Base-by-base conservation (phyloP, 2,888 invertebrate species). In the Chirona hameri region DNA sequence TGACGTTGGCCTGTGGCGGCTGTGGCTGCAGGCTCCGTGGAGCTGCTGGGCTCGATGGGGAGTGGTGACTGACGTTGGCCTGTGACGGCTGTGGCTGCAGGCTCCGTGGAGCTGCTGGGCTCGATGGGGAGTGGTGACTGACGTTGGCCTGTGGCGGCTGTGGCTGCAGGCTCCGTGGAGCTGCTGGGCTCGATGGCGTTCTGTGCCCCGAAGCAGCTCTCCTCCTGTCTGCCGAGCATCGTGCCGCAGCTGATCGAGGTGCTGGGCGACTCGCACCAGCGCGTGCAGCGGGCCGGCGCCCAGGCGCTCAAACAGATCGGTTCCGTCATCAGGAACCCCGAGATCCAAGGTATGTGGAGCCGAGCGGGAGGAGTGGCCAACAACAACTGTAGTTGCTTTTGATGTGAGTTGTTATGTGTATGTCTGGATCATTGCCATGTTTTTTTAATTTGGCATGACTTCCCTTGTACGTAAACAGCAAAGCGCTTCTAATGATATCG, bases 171-270 rank as follows among this genome's bases (percentile, higher is more conserved):
- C 55, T 97, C 98, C 0, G 96, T 98, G 83, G 98, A 99, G 88
- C 89, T 99, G 82, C 90, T 99, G 48, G 98, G 99, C 18, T 96
- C 98, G 21, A 99, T 99, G 98, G 98, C 99, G 0, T 98, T 94
- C 89, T 99, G 99, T 89, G 99, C 99, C 0, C 99, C 99, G 0
- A 98, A 98, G 88, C 99, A 99, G 89, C 90, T 99, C 84, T 98
- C 98, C 9, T 97, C 98, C 0, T 99, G 99, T 88, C 90, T 99
- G 86, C 99, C 99, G 3, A 96, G 94, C 88, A 99, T 99, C 88
- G 99, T 99, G 84, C 99, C 99, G 29, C 97, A 97, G 87, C 91
- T 99, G 69, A 98, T 98, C 85, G 90, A 90, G 85, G 89, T 90
- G 60, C 91, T 99, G 81, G 95, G 97, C 84, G 99, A 99, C 90